phyloP scores from a whole-genome alignment of 2,113 vertebrate species.

The Litocranius walleri region DNA sequence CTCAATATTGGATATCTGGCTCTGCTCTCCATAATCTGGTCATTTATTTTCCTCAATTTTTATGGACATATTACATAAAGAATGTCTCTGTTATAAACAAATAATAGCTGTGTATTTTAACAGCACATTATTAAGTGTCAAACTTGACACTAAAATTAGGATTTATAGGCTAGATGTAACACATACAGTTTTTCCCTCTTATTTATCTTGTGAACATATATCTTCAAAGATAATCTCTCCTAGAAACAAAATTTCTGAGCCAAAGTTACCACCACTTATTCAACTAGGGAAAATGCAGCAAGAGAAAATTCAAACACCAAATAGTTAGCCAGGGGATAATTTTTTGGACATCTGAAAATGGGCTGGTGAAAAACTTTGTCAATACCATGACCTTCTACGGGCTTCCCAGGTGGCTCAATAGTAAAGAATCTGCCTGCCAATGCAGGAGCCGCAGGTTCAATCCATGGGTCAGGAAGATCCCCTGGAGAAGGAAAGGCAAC shows the following conservation, averaged over 20 bases:
- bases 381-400: neutral
- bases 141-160: slow-evolving; percentile 11
- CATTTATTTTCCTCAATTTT: neutral
- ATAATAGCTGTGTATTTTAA: neutral
- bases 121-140: neutral
- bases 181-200: neutral
- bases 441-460: neutral
- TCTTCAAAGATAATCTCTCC: slow-evolving; percentile 20
- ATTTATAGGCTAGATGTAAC: slow-evolving; percentile 27
- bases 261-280: neutral
- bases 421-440: neutral
- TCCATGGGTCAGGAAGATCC: neutral
- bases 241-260: slow-evolving; percentile 36
- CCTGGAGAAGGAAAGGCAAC: neutral
- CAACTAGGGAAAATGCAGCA: neutral
- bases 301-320: neutral
- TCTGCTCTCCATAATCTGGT: neutral
- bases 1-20: neutral
- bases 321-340: neutral
- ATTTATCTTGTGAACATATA: slow-evolving; percentile 15
- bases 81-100: neutral
- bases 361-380: neutral
- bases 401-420: neutral
- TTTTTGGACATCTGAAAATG: slow-evolving; percentile 2
- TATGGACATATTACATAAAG: neutral